phyloP scores from a whole-genome alignment of 2,888 invertebrate species.

The Andrena minutula region DNA sequence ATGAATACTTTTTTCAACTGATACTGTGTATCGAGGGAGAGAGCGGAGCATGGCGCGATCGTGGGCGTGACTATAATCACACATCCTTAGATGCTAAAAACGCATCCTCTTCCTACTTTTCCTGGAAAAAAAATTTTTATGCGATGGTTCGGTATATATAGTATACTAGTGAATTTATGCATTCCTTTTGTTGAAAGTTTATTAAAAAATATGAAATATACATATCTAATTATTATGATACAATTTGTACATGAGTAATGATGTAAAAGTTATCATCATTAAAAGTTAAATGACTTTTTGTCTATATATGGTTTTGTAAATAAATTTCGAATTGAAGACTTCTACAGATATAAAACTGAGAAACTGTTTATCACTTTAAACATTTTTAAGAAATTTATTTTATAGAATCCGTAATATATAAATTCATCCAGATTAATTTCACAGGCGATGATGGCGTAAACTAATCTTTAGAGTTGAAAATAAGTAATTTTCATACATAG shows the following conservation, averaged over 20 bases:
- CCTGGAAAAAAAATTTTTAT: no score
- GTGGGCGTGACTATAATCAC: no score
- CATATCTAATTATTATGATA: conserved; percentile 64
- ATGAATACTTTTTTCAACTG: no score
- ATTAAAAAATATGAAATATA: conserved; percentile 74
- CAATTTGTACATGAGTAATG: conserved; percentile 56
- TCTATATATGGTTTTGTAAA: conserved; percentile 11
- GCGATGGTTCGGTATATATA: no score
- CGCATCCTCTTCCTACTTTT: no score
- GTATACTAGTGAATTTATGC: no score
- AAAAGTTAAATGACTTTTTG: conserved; percentile 10
- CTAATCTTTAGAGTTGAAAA: conserved; percentile 24
- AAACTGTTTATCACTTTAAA: conserved; percentile 1
- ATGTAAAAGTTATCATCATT: conserved; percentile 20
- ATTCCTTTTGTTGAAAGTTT: conserved; percentile 57
- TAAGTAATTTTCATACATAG: conserved; percentile 12
- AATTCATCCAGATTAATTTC: not conserved
- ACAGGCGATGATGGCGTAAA: not conserved
- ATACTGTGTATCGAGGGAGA: no score
- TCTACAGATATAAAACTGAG: not conserved
- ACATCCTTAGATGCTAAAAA: no score
- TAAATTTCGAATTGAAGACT: conserved; percentile 8
- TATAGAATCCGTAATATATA: conserved; percentile 20
- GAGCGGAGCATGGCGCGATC: no score
- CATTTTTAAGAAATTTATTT: conserved; percentile 8